Evolutionary conservation across 2,113 vertebrate species (phyloP).

Genomic region (Amia ocellicauda): DNA sequence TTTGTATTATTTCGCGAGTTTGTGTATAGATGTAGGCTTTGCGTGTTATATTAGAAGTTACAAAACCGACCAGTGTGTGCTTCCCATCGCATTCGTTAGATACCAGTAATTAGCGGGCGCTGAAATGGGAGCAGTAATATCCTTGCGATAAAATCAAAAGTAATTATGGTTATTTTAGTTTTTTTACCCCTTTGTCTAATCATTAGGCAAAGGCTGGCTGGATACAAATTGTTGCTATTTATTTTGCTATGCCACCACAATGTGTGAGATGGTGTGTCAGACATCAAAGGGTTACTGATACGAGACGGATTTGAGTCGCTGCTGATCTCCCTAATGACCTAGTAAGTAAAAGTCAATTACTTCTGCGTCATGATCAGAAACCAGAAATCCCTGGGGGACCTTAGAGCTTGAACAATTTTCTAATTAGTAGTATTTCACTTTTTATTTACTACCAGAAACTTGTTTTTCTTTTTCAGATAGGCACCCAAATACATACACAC

Average conservation of each 20-base stretch:
- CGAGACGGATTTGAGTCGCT: slow-evolving; percentile 37
- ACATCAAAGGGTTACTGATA: slow-evolving; percentile 62
- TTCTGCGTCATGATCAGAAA: slow-evolving; percentile 68
- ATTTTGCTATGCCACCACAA: background rate
- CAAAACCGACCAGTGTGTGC: no score
- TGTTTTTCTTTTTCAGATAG: background rate
- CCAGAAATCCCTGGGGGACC: slow-evolving; percentile 46
- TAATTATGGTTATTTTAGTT: slow-evolving; percentile 2
- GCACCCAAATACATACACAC: background rate
- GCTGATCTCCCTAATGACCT: slow-evolving; percentile 65
- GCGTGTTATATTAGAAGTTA: no score
- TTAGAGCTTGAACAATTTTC: slow-evolving; percentile 44
- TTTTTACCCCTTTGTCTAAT: background rate
- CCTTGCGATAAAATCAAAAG: no score
- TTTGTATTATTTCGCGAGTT: no score
- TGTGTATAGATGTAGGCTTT: no score
- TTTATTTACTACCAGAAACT: slow-evolving; percentile 26
- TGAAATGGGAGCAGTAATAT: no score
- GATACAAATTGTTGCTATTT: no score
- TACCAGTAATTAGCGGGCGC: no score
- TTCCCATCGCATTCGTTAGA: no score
- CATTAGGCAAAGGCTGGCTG: no score
- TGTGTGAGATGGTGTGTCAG: slow-evolving; percentile 31
- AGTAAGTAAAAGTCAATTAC: slow-evolving; percentile 67
- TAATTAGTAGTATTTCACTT: slow-evolving; percentile 56